Evolutionary conservation across 2,113 vertebrate genomes (phyloP).

Genomic region (Mustelus asterias): DNA sequence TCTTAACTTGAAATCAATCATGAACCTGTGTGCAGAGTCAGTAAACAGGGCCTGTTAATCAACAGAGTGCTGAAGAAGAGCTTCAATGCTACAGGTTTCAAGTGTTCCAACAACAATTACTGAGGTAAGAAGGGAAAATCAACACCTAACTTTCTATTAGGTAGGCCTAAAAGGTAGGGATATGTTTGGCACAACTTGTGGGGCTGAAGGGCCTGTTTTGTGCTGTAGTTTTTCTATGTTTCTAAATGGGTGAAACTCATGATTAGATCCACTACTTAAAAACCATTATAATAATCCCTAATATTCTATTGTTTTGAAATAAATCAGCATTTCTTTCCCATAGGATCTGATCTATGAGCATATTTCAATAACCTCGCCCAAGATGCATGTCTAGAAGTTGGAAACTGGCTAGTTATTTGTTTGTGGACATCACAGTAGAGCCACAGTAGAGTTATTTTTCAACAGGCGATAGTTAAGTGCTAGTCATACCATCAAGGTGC

Average conservation of each 20-base stretch:
- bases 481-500: neutral
- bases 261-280: neutral
- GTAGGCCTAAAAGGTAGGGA: no score
- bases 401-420: neutral
- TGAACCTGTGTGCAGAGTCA: neutral
- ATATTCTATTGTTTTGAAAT: neutral
- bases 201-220: no score
- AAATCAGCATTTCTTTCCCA: neutral
- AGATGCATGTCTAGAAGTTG: neutral
- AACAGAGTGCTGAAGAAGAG: neutral
- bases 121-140: neutral
- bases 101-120: neutral
- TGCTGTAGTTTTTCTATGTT: no score
- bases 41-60: neutral
- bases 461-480: neutral
- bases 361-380: neutral
- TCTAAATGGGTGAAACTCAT: neutral
- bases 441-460: neutral
- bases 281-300: neutral
- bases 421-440: neutral
- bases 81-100: neutral
- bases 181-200: no score
- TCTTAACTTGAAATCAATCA: constrained; percentile 3
- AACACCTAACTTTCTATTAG: no score
- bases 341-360: neutral